A percentile compares a stretch with the other conserved stretches of the same genome.
phyloP scores from a whole-genome alignment of 2,797 vertebrate genomes.

The Myripristis jacobus region DNA sequence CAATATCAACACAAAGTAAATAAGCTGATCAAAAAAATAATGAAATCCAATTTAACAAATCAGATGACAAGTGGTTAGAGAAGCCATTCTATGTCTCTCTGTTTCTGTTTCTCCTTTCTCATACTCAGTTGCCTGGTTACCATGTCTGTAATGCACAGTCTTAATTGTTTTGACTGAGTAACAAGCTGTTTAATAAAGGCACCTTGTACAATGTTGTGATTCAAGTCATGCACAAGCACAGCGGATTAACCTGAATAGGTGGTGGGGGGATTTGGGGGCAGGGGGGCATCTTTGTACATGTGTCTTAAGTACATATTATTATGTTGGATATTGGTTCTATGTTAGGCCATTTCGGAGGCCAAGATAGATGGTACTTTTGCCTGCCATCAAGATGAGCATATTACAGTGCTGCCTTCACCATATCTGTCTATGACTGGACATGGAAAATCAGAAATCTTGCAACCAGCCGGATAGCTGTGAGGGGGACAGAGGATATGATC shows the following conservation, averaged over 20 bases:
- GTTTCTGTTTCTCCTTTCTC: constrained; percentile 46
- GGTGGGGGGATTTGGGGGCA: not conserved
- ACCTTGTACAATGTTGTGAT: constrained; percentile 78
- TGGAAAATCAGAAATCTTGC: no score
- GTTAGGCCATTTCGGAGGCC: not conserved
- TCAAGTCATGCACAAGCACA: constrained; percentile 78
- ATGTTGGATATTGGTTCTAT: not conserved
- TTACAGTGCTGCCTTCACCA: no score
- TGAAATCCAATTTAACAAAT: constrained; percentile 59
- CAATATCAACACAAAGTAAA: constrained; percentile 35
- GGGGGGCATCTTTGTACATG: constrained; percentile 26
- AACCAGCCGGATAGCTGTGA: no score
- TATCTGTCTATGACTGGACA: no score
- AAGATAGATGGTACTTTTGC: not conserved
- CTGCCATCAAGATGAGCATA: not conserved
- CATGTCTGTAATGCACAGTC: constrained; percentile 73
- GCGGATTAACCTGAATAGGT: constrained; percentile 57
- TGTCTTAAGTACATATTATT: constrained; percentile 3
- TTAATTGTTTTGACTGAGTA: constrained; percentile 85
- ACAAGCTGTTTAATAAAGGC: constrained; percentile 82
- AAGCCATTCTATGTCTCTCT: constrained; percentile 51
- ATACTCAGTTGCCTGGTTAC: constrained; percentile 83
- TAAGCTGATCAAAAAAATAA: constrained; percentile 46
- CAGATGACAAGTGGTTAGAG: constrained; percentile 45
- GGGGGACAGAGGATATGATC: no score